phyloP scores from a whole-genome alignment of 2,888 invertebrate species.

The Melinopterus prodromus region DNA sequence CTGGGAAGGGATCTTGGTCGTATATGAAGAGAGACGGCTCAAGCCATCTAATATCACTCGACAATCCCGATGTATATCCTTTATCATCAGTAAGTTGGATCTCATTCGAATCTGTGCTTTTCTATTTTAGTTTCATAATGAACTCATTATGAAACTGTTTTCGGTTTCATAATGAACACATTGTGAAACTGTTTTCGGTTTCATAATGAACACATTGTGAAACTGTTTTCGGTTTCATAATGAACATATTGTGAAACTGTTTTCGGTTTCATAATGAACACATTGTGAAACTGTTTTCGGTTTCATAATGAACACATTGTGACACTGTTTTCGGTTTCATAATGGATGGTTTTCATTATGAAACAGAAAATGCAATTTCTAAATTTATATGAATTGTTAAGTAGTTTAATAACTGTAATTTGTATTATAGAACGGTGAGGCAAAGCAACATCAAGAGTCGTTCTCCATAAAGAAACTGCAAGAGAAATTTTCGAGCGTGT shows the following conservation, averaged over 20 bases:
- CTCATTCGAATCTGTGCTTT: background rate
- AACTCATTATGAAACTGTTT: too few relatives aligned
- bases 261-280: background rate
- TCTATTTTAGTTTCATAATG: background rate
- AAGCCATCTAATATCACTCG: constrained; percentile 68
- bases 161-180: too few relatives aligned
- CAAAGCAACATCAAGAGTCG: constrained; percentile 68
- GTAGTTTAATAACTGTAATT: constrained; percentile 49
- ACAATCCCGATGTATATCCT: constrained; percentile 51
- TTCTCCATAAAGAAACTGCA: constrained; percentile 80
- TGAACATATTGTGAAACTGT: too few relatives aligned
- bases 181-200: too few relatives aligned
- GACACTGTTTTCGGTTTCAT: too few relatives aligned
- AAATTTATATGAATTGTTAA: constrained; percentile 19
- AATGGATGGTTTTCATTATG: too few relatives aligned
- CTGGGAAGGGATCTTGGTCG: constrained; percentile 67
- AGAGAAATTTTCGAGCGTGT: constrained; percentile 75
- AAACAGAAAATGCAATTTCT: background rate
- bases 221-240: too few relatives aligned
- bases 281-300: too few relatives aligned
- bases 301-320: too few relatives aligned
- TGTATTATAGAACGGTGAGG: constrained; percentile 64
- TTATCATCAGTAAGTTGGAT: constrained; percentile 19
- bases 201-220: too few relatives aligned
- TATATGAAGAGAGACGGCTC: constrained; percentile 80